Conservation (phyloP, 2,113 vertebrate species). For the Bubo blakistoni region DNA sequence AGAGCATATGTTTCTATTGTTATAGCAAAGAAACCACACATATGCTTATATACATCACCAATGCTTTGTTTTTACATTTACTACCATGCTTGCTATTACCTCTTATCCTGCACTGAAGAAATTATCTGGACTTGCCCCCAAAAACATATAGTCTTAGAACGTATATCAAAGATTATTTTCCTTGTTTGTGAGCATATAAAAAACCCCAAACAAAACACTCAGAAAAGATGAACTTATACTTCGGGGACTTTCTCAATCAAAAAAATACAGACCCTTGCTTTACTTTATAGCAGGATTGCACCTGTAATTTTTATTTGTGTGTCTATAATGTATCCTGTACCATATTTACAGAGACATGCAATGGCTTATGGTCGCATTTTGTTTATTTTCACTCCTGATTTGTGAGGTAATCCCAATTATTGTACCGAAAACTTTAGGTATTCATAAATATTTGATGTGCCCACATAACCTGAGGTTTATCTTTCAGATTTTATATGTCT, state of each 20-base stretch:
- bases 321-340: background rate
- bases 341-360: background rate
- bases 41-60: background rate
- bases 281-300: background rate
- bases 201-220: background rate
- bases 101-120: background rate
- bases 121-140: background rate
- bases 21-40: background rate
- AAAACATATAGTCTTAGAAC: background rate
- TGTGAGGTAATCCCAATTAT: background rate
- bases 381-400: background rate
- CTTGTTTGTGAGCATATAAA: background rate
- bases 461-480: background rate
- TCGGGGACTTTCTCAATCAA: background rate
- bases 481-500: background rate
- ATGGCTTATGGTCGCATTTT: background rate
- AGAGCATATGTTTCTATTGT: conserved; percentile 34
- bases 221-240: background rate
- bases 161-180: background rate
- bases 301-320: background rate
- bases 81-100: background rate
- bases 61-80: background rate
- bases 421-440: background rate
- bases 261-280: background rate
- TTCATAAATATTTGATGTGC: background rate